Percentiles rank a stretch among this genome's conserved stretches.
Conservation (phyloP, 2,888 invertebrate species). For the Lagria hirta region DNA sequence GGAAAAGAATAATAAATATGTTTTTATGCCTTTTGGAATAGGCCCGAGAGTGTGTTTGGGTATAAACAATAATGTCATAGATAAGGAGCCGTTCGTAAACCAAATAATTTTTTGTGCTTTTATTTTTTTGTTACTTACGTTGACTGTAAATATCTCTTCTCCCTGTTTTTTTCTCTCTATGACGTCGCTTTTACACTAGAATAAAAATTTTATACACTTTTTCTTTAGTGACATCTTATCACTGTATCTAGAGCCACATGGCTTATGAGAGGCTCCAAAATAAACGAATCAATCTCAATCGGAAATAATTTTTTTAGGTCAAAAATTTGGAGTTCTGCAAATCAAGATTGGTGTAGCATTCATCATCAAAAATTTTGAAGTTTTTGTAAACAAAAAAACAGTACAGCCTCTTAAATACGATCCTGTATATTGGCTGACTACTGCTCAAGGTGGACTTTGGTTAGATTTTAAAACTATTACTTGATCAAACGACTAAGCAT, state of each 20-base stretch:
- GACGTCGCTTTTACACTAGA: too few species aligned
- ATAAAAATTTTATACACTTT: too few species aligned
- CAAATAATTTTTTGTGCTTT: too few species aligned
- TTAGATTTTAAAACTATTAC: constrained; percentile 37
- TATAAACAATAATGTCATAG: too few species aligned
- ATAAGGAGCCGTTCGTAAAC: too few species aligned
- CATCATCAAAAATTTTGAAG: constrained; percentile 44
- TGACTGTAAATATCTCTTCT: too few species aligned
- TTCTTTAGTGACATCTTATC: too few species aligned
- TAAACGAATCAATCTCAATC: not conserved
- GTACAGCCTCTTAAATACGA: constrained; percentile 37
- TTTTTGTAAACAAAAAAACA: constrained; percentile 41
- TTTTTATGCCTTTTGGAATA: constrained; percentile 42
- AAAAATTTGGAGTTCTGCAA: constrained; percentile 40
- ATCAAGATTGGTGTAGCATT: constrained; percentile 48
- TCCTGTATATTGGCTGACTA: constrained; percentile 34
- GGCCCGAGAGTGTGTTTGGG: constrained; percentile 45
- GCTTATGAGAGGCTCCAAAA: too few species aligned
- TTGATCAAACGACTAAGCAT: too few species aligned
- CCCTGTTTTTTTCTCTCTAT: too few species aligned
- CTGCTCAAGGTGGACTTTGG: constrained; percentile 41
- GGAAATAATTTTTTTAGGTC: constrained; percentile 33
- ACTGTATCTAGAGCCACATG: too few species aligned
- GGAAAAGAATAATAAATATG: constrained; percentile 35
- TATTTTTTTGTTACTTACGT: too few species aligned